These are phyloP conservation scores for Cryptotis parvus DNA, from an alignment of 2,113 vertebrate genomes.

Conservation along the genomic window DNA sequence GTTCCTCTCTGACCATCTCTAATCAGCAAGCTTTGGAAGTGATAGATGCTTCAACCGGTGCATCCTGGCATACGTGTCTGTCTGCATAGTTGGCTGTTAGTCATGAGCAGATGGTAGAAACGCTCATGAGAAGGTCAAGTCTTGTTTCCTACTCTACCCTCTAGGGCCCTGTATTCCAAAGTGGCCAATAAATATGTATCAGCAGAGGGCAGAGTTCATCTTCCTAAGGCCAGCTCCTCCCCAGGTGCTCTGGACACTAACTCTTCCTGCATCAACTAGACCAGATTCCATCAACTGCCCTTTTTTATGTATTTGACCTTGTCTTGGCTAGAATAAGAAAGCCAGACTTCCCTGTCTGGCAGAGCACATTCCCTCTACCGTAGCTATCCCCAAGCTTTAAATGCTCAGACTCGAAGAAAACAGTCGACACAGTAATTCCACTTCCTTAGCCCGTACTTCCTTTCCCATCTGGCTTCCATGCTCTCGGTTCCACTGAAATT, in stretches of 20 bases:
- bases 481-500: neutral
- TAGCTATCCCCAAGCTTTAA: neutral
- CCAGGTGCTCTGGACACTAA: neutral
- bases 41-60: neutral
- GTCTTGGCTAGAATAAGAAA: neutral
- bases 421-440: neutral
- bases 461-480: neutral
- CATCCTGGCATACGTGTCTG: accelerated
- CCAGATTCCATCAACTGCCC: neutral
- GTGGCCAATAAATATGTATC: neutral
- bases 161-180: neutral
- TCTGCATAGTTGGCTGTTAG: neutral
- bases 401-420: constrained; percentile 1
- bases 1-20: neutral
- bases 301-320: neutral
- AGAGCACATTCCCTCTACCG: neutral
- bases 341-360: neutral
- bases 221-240: neutral
- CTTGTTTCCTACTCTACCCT: neutral
- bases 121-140: neutral
- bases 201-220: neutral
- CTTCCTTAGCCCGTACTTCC: neutral
- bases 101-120: neutral
- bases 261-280: neutral
- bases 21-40: neutral